Evolutionary conservation across 2,797 vertebrate species (phyloP), one percentile per base, ranked within the genome.

Genomic region (Amazonetta brasiliensis): DNA sequence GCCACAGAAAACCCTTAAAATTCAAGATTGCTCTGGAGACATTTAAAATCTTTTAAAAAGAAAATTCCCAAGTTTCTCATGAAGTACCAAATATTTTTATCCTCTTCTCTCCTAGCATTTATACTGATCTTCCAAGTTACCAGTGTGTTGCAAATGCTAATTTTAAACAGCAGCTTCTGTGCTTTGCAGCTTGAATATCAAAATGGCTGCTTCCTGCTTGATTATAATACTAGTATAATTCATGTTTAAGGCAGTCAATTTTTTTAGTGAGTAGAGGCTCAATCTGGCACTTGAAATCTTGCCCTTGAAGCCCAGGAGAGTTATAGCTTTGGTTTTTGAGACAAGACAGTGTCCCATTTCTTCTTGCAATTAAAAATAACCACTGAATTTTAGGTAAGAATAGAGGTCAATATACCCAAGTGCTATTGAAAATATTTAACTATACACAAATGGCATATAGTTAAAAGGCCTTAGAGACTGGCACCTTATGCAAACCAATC

Each of bases 341-440:
- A 74, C 37, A 74, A 80, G 72, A 60, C 30, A 79, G 31, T 46
- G 54, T 31, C 78, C 75, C 69, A 72, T 75, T 93, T 87, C 59
- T 87, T 96, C 93, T 37, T 43, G 23, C 66, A 83, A 93, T 93
- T 94, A 91, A 93, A 93, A 94, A 87, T 64, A 89, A 77, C 58
- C 64, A 83, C 62, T 72, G 67, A 41, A 31, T 83, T 92, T 91
- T 68, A 80, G 75, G 80, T 82, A 83, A 85, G 72, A 91, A 75
- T 14, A 83, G 66, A 93, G 76, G 76, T 93, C 87, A 91, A 93
- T 94, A 80, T 63, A 93, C 30, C 31, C 41, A 73, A 91, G 46
- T 67, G 54, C 35, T 86, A 44, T 31, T 76, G 66, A 69, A 92
- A 89, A 81, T 86, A 87, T 69, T 86, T 94, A 93, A 84, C 66